Evolutionary conservation across 2,888 invertebrate species (phyloP).

Genomic region (Oligia fasciuncula): DNA sequence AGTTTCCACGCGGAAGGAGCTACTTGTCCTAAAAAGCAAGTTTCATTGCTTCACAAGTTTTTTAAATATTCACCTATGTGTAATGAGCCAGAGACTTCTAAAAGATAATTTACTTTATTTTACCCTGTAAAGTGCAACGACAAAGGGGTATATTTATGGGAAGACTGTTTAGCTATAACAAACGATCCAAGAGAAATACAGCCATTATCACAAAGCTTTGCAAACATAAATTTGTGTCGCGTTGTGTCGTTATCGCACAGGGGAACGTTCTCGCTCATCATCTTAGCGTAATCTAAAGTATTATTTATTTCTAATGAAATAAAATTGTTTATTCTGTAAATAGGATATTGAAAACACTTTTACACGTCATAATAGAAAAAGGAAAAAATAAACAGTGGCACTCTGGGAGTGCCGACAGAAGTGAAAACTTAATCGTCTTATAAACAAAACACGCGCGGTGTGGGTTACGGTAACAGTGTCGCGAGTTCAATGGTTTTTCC

Average conservation of each 20-base stretch:
- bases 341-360: no score
- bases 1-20: slow-evolving; percentile 29
- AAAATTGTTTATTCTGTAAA: no score
- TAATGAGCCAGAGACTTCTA: background rate
- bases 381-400: no score
- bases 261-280: slow-evolving; percentile 5
- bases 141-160: background rate
- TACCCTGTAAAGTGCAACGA: background rate
- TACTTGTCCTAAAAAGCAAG: slow-evolving; percentile 13
- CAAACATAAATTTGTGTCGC: slow-evolving; percentile 5
- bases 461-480: no score
- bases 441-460: no score
- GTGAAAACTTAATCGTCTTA: no score
- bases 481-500: no score
- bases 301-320: background rate
- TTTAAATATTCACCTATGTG: slow-evolving; percentile 14
- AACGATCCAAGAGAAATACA: background rate
- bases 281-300: slow-evolving; percentile 2
- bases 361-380: no score
- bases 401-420: no score
- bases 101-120: background rate
- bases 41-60: slow-evolving; percentile 15
- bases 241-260: background rate
- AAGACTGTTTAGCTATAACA: background rate
- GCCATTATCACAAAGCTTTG: background rate